Evolutionary conservation across 2,113 vertebrate species (phyloP).

Genomic region (Oryzias curvinotus): DNA sequence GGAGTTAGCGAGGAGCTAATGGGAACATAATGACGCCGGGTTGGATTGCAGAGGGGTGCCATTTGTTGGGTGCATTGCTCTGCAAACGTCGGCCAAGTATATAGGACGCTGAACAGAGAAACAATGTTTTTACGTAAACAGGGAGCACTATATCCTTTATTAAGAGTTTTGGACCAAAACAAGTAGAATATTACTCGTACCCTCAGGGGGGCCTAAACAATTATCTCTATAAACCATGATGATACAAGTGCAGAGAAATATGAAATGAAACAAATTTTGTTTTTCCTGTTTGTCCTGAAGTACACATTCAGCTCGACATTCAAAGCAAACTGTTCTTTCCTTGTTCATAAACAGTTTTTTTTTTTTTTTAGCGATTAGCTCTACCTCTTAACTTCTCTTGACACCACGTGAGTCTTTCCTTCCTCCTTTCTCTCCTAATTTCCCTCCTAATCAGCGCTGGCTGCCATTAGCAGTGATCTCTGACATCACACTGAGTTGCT

Average conservation of each 20-base stretch:
- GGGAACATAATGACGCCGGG: constrained; percentile 56
- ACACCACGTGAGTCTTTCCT: constrained; percentile 3
- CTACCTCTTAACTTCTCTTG: background rate
- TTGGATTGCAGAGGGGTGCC: constrained; percentile 38
- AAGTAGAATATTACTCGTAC: too few species aligned
- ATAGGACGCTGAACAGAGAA: background rate
- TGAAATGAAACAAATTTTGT: background rate
- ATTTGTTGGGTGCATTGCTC: background rate
- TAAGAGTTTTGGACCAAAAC: too few species aligned
- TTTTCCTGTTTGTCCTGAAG: background rate
- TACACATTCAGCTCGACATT: background rate
- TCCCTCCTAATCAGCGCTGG: constrained; percentile 39
- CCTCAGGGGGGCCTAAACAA: too few species aligned
- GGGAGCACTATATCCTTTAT: background rate
- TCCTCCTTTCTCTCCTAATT: background rate
- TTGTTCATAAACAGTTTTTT: background rate
- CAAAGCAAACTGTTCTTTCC: background rate
- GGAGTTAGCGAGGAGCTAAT: constrained; percentile 53
- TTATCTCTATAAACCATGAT: too few species aligned
- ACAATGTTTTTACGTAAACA: background rate
- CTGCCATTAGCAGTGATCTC: constrained; percentile 26
- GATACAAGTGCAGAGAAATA: background rate
- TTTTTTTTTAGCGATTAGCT: background rate
- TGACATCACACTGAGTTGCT: constrained; percentile 12
- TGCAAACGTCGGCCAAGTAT: constrained; percentile 2